These are phyloP conservation scores for Drosophila melanosoma DNA, from an alignment of 2,888 invertebrate species.

Conservation along the genomic window DNA sequence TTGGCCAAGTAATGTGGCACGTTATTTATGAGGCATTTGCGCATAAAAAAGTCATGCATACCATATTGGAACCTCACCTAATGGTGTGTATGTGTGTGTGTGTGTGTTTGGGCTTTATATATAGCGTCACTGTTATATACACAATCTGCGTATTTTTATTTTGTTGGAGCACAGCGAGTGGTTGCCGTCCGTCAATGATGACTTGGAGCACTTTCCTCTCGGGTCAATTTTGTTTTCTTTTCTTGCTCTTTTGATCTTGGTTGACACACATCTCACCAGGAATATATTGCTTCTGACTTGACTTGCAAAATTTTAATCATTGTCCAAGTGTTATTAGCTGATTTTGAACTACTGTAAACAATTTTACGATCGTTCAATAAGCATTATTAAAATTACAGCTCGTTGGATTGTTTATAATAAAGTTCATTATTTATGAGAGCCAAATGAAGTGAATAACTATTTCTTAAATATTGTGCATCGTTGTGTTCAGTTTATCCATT, in stretches of 20 bases:
- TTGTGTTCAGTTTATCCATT: background rate
- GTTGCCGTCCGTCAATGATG: slow-evolving; percentile 26
- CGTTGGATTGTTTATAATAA: background rate
- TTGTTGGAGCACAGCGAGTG: slow-evolving; percentile 37
- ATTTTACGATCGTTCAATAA: background rate
- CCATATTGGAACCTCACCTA: slow-evolving; percentile 66
- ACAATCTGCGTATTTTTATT: slow-evolving; percentile 11
- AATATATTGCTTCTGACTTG: slow-evolving; percentile 18
- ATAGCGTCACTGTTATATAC: slow-evolving; percentile 36
- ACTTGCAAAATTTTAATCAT: slow-evolving; percentile 35
- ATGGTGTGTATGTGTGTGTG: slow-evolving; percentile 2
- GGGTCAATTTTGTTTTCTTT: slow-evolving; percentile 42
- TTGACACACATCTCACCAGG: slow-evolving; percentile 62
- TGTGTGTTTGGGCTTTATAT: slow-evolving; percentile 26
- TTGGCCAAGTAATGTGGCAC: slow-evolving; percentile 75
- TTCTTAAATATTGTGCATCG: background rate
- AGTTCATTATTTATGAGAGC: background rate
- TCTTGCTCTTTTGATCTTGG: slow-evolving; percentile 1
- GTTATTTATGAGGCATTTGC: slow-evolving; percentile 75
- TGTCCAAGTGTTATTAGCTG: slow-evolving; percentile 5
- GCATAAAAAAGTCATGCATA: slow-evolving; percentile 70
- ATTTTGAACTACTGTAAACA: background rate
- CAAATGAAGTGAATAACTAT: background rate
- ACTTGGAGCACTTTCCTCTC: slow-evolving; percentile 37
- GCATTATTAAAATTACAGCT: background rate